These are phyloP conservation scores for Hirtodrosophila confusa DNA, from an alignment of 2,888 invertebrate genomes.

Conservation along the genomic window DNA sequence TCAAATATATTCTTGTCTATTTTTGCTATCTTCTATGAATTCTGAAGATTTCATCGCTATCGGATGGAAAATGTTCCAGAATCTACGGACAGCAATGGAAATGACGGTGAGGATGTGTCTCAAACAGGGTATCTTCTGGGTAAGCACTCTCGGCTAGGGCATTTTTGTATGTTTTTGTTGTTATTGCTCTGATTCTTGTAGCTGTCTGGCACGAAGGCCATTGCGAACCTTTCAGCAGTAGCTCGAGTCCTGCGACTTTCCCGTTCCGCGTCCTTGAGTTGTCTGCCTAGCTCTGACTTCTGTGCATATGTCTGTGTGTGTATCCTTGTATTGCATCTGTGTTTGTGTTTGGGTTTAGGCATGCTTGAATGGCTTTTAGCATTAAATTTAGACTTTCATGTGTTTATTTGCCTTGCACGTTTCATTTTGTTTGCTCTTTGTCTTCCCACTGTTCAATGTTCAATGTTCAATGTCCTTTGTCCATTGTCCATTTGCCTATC, in stretches of 20 bases:
- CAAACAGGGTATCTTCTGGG: neutral
- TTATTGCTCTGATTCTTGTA: slow-evolving; percentile 3
- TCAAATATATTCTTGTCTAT: too few species aligned
- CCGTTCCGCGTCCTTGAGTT: neutral
- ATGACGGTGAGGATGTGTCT: too few species aligned
- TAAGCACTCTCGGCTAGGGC: too few species aligned
- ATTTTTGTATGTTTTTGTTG: neutral
- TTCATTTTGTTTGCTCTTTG: slow-evolving; percentile 59
- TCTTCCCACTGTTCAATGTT: slow-evolving; percentile 23
- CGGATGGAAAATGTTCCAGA: neutral
- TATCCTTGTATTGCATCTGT: slow-evolving; percentile 13
- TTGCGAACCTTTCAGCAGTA: neutral
- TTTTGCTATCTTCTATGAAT: too few species aligned
- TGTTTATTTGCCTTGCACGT: slow-evolving; percentile 77
- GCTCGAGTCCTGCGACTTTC: neutral
- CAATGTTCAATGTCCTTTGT: slow-evolving; percentile 11
- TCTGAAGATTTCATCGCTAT: too few species aligned
- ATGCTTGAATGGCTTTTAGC: slow-evolving; percentile 73
- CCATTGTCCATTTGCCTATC: slow-evolving; percentile 8
- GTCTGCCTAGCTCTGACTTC: neutral
- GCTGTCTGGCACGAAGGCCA: slow-evolving; percentile 13
- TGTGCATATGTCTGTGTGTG: neutral
- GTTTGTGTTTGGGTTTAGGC: slow-evolving; percentile 43
- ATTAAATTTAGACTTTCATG: slow-evolving; percentile 76
- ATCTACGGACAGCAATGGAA: too few species aligned